Percentiles rank a stretch among this genome's conserved stretches.
These are phyloP conservation scores for Rhopilema esculentum DNA, from an alignment of 30 jellyfish, hydroid and myxozoan genomes.

Conservation along the genomic window DNA sequence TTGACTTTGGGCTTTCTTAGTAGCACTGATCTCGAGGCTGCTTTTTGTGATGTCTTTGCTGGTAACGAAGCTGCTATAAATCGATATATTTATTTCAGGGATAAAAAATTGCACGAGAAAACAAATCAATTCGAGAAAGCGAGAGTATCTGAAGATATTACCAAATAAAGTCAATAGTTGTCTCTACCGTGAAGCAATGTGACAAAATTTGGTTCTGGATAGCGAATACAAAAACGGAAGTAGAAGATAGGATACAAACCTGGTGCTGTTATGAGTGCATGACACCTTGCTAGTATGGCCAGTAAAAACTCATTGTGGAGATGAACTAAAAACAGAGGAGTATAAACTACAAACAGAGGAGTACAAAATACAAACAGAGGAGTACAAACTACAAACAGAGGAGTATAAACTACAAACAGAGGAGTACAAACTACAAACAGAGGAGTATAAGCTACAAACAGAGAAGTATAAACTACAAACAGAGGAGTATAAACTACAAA, in stretches of 20 bases:
- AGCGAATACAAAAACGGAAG: no score
- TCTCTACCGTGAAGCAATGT: no score
- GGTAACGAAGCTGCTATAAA: conserved; percentile 50
- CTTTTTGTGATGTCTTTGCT: conserved; percentile 59
- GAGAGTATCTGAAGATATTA: neutral
- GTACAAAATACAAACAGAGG: no score
- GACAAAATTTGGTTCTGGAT: no score
- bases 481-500: neutral
- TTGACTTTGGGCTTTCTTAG: conserved; percentile 85
- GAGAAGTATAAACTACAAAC: neutral
- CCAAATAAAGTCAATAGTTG: no score
- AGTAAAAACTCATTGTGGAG: conserved; percentile 86
- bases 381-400: no score
- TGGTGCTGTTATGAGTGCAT: conserved; percentile 85
- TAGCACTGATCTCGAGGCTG: conserved; percentile 62
- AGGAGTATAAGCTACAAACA: neutral
- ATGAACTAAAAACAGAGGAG: conserved; percentile 43
- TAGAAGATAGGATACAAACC: no score
- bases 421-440: no score
- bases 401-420: no score
- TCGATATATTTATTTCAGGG: neutral
- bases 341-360: no score
- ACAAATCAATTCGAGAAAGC: neutral
- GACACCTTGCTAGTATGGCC: conserved; percentile 90
- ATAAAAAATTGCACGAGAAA: conserved; percentile 1